Conservation (phyloP, 1,140 invertebrate genomes). For the Muscidifurax raptorellus region DNA sequence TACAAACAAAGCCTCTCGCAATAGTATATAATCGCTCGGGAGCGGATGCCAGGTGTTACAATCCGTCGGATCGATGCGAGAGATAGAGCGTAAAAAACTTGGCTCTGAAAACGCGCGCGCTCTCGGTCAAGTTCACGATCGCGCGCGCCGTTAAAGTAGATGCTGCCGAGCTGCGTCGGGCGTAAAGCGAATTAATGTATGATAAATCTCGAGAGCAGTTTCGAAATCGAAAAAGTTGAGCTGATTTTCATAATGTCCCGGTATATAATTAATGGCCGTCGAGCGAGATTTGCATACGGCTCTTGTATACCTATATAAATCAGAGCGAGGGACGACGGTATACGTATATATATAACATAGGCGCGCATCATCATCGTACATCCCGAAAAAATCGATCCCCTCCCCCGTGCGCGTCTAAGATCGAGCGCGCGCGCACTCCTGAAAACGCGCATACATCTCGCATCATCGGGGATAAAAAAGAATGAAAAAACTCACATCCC, state of each 20-base stretch:
- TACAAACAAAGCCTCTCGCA: too few relatives aligned
- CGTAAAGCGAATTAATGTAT: too few relatives aligned
- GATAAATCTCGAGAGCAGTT: background rate
- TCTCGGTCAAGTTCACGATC: slow-evolving; percentile 40
- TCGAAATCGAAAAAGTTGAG: too few relatives aligned
- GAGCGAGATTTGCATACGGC: too few relatives aligned
- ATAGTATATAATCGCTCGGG: too few relatives aligned
- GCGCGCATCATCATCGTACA: background rate
- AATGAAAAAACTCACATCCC: slow-evolving; percentile 71
- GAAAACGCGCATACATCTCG: background rate
- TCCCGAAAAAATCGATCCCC: slow-evolving; percentile 25
- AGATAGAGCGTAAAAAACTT: background rate
- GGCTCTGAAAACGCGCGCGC: background rate
- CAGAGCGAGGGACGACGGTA: background rate
- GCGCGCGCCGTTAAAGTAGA: background rate
- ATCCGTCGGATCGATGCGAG: background rate
- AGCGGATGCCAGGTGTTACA: background rate
- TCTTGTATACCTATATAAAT: too few relatives aligned
- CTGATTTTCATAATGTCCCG: too few relatives aligned
- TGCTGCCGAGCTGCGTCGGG: background rate
- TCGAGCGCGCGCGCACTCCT: background rate
- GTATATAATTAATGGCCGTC: too few relatives aligned
- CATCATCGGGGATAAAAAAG: background rate
- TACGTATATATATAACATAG: too few relatives aligned
- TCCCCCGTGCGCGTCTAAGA: background rate